Evolutionary conservation across 2,888 invertebrate genomes (phyloP).

Genomic region (Daptonema setosum): DNA sequence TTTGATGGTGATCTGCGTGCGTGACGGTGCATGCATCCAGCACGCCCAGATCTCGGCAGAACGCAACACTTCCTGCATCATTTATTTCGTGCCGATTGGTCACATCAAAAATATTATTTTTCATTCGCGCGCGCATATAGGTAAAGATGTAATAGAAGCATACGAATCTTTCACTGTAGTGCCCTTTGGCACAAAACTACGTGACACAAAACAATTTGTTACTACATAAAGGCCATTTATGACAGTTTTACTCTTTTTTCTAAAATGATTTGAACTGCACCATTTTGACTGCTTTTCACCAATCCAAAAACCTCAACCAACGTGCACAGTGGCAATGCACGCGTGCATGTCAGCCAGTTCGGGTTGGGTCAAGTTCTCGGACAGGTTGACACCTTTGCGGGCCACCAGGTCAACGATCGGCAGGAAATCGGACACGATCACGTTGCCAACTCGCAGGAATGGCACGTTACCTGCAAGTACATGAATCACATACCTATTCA

Average conservation of each 20-base stretch:
- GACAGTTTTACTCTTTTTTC: too few relatives aligned
- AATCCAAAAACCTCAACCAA: constrained; percentile 43
- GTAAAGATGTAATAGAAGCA: too few relatives aligned
- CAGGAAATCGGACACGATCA: constrained; percentile 68
- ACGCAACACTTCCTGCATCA: not conserved
- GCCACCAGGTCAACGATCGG: constrained; percentile 69
- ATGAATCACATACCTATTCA: too few relatives aligned
- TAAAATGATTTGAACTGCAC: too few relatives aligned
- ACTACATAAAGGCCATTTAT: too few relatives aligned
- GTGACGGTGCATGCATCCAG: constrained; percentile 60
- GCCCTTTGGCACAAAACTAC: too few relatives aligned
- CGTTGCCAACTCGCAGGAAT: constrained; percentile 68
- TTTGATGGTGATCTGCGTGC: constrained; percentile 49
- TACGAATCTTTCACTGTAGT: too few relatives aligned
- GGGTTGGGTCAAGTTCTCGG: constrained; percentile 45
- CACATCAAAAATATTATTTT: too few relatives aligned
- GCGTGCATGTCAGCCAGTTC: constrained; percentile 76
- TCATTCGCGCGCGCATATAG: too few relatives aligned
- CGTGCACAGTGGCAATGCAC: constrained; percentile 41
- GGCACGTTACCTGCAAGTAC: constrained; percentile 63
- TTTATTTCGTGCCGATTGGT: too few relatives aligned
- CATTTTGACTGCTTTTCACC: too few relatives aligned
- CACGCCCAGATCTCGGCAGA: constrained; percentile 29
- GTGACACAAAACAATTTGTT: too few relatives aligned
- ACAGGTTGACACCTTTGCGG: constrained; percentile 56